A percentile compares a stretch with the other conserved stretches of the same genome.
Evolutionary conservation across 1,140 invertebrate genomes (phyloP).

Genomic region (roundworm (Caenorhabditis elegans)): WBcel235 BX284604.4:6041501-6042000

Average conservation of each 20-base stretch:
- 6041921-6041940: conserved; percentile 9
- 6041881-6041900: too few relatives aligned
- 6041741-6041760: conserved; percentile 5
- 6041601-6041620: too few relatives aligned
- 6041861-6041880: neutral
- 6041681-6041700: neutral
- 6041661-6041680: too few relatives aligned
- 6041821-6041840: neutral
- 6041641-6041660: too few relatives aligned
- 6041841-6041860: neutral
- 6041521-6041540: too few relatives aligned
- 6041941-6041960: neutral
- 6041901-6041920: neutral
- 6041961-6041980: neutral
- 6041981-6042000: neutral
- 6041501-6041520: too few relatives aligned
- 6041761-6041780: conserved; percentile 33
- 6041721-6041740: neutral
- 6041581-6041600: too few relatives aligned
- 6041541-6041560: too few relatives aligned
- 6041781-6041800: conserved; percentile 15
- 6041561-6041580: too few relatives aligned
- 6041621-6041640: too few relatives aligned
- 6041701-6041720: neutral
- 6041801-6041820: neutral